Percentiles rank a stretch among this genome's conserved stretches.
Conservation (phyloP, 1,140 invertebrate genomes). For the Psilanteris sp. region DNA sequence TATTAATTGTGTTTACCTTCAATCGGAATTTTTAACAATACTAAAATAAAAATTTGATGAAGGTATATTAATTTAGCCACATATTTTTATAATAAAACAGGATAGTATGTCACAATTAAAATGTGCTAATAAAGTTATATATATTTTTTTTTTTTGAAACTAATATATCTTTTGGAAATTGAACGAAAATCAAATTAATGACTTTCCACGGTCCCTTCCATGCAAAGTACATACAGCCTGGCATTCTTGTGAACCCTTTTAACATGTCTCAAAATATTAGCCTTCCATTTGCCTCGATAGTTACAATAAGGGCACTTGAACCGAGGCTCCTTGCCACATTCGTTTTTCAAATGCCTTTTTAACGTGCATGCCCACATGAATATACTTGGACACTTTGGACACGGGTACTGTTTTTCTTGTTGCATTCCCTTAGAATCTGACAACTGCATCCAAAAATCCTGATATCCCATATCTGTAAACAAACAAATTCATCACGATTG, state of each 20-base stretch:
- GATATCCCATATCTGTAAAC: slow-evolving; percentile 41
- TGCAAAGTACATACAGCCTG: slow-evolving; percentile 64
- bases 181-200: background rate
- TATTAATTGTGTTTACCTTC: no score
- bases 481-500: slow-evolving; percentile 10
- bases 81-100: no score
- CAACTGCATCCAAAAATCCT: slow-evolving; percentile 4
- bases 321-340: slow-evolving; percentile 83
- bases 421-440: slow-evolving; percentile 6
- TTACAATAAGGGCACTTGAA: slow-evolving; percentile 82
- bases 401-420: slow-evolving; percentile 63
- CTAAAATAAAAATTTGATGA: no score
- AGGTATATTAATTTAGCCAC: no score
- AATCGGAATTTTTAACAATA: no score
- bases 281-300: slow-evolving; percentile 76
- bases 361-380: slow-evolving; percentile 80
- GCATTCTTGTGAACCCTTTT: slow-evolving; percentile 67
- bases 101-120: no score
- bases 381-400: slow-evolving; percentile 81
- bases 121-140: no score
- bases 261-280: slow-evolving; percentile 73
- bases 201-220: slow-evolving; percentile 9
- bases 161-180: no score
- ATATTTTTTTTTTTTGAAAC: no score
- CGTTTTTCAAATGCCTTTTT: slow-evolving; percentile 83